A percentile compares a stretch with the other conserved stretches of the same genome.
phyloP scores from a whole-genome alignment of 2,113 vertebrate genomes.

The Fukomys damarensis region DNA sequence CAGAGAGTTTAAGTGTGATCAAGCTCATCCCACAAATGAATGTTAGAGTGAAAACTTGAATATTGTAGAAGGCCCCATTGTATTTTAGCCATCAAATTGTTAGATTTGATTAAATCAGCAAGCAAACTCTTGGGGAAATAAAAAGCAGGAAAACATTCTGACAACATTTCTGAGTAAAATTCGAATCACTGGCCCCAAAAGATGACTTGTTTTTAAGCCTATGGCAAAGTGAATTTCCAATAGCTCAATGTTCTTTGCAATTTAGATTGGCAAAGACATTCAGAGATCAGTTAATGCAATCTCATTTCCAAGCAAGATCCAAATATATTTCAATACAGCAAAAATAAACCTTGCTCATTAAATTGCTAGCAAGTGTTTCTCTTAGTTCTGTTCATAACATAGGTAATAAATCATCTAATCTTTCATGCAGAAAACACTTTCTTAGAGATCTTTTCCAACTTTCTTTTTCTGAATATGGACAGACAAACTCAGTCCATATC shows the following conservation, averaged over 20 bases:
- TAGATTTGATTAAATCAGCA: conserved; percentile 19
- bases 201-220: conserved; percentile 42
- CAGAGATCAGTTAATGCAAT: background rate
- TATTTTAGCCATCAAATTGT: background rate
- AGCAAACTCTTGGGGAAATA: background rate
- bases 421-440: background rate
- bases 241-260: background rate
- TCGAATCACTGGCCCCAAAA: conserved; percentile 37
- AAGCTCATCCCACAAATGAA: background rate
- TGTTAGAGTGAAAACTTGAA: background rate
- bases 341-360: background rate
- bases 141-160: background rate
- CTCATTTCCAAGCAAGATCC: background rate
- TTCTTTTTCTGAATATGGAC: conserved; percentile 15
- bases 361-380: background rate
- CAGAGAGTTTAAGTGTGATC: background rate
- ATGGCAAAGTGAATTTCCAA: conserved; percentile 10
- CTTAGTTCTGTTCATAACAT: background rate
- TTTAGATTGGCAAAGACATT: background rate
- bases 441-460: background rate
- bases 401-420: background rate
- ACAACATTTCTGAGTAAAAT: conserved; percentile 55
- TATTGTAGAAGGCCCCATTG: background rate
- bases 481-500: background rate
- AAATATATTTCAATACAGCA: background rate